Base-by-base conservation (phyloP, 92 coral and sea anemone genomes). In the Heliopora coerulea region DNA sequence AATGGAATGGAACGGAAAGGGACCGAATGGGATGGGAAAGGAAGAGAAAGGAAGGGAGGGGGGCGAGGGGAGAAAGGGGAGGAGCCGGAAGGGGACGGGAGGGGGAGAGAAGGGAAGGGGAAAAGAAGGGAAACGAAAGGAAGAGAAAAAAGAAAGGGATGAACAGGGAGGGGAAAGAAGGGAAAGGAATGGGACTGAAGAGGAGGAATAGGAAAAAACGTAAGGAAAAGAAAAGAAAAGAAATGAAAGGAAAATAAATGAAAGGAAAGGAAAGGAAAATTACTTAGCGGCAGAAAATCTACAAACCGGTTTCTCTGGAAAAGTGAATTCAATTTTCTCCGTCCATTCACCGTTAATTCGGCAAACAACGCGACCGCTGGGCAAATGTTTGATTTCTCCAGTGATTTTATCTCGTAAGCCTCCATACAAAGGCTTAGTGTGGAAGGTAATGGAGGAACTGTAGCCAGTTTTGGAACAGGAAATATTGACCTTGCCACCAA, bases 261-360 rank as follows among this genome's bases (percentile, higher is more conserved):
- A 8, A 62, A 8, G 17, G 14, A 19, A 62, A 32, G 17, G 68
- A 0, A 23, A 62, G 46, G 28, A 3, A 3, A 18, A 12, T n/a
- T n/a, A n/a, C n/a, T n/a, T n/a, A 10, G 46, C 23, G 44, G 17
- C 4, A 17, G 21, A 50, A 23, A 8, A 1, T 21, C 18, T 1
- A 46, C 88, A 21, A 18, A 93, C 98, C 89, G 86, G 96, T 39
- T 90, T 88, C 68, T 85, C 85, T 21, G 98, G 86, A 72, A 78
- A 93, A 25, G 62, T 54, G 59, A 93, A 63, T 64, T 93, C 95
- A 30, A 93, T 54, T 69, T 83, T 84, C 26, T 91, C 96, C 56
- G 91, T 90, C 98, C 98, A 93, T 60, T 93, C 96, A 48, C 98
- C 98, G 62, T 87, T 84, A 17, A 93, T 89, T 80, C 87, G 89